Percentiles rank a stretch among this genome's conserved stretches.
These are phyloP conservation scores for Labeo calbasu DNA, from an alignment of 2,797 vertebrate genomes.

Conservation along the genomic window DNA sequence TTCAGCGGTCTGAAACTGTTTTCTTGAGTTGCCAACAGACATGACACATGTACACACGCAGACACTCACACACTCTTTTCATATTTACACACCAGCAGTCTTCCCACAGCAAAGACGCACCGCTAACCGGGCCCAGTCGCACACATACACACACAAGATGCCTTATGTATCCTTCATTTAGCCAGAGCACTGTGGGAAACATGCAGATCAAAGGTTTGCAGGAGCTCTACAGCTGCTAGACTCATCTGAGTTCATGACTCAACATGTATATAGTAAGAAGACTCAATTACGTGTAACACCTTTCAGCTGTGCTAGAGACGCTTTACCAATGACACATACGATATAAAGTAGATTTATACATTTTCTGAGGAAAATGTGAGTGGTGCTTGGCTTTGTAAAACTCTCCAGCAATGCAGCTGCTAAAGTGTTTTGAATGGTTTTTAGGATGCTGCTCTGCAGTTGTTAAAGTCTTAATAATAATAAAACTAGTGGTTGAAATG, in stretches of 20 bases:
- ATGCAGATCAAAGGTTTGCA: constrained; percentile 44
- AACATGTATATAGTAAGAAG: constrained; percentile 33
- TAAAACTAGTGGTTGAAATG: not conserved
- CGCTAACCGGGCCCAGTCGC: constrained; percentile 45
- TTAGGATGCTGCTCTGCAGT: not conserved
- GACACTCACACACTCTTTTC: constrained; percentile 36
- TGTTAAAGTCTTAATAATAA: not conserved
- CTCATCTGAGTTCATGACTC: constrained; percentile 44
- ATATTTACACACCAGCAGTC: constrained; percentile 55
- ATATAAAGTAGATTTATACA: not conserved
- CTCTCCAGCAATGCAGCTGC: not conserved
- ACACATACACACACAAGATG: constrained; percentile 17
- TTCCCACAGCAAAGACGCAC: constrained; percentile 57
- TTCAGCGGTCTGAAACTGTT: constrained; percentile 58
- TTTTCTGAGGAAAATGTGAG: constrained; percentile 6
- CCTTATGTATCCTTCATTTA: constrained; percentile 45
- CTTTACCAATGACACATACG: not conserved
- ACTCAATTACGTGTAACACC: constrained; percentile 43
- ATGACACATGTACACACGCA: constrained; percentile 38
- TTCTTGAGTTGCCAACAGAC: constrained; percentile 48
- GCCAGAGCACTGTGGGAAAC: constrained; percentile 52
- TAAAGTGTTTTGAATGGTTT: not conserved
- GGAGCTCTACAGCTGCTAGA: constrained; percentile 43
- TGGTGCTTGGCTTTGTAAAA: not conserved
- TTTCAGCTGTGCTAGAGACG: not conserved